phyloP scores from a whole-genome alignment of 1,140 invertebrate species.

The Bombus confusus region DNA sequence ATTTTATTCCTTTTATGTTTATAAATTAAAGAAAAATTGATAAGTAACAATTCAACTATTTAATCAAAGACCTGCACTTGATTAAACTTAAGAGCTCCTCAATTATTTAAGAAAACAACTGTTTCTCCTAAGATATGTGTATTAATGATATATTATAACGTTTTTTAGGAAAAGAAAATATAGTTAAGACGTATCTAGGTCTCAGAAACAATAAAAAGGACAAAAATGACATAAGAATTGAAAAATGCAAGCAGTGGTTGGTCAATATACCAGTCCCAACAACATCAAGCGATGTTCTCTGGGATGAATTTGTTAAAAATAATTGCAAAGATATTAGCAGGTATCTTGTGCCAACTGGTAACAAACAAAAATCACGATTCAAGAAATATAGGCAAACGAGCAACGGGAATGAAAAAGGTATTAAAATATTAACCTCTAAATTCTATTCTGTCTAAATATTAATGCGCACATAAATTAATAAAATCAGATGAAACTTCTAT shows the following conservation, averaged over 20 bases:
- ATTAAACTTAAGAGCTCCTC: too few species aligned
- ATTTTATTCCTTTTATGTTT: too few species aligned
- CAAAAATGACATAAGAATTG: background rate
- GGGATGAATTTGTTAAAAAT: conserved; percentile 18
- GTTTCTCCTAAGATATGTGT: background rate
- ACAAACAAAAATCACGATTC: background rate
- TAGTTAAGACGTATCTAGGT: background rate
- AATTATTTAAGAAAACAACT: background rate
- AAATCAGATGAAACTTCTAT: background rate
- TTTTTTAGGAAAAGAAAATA: background rate
- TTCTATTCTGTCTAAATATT: background rate
- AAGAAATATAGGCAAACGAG: background rate
- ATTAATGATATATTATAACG: too few species aligned
- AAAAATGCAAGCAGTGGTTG: background rate
- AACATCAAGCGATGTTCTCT: background rate
- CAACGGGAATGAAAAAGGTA: background rate
- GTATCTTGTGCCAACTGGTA: background rate
- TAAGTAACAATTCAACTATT: too few species aligned
- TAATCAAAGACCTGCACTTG: too few species aligned
- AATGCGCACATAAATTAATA: background rate
- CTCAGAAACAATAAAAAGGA: background rate
- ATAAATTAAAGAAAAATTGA: too few species aligned
- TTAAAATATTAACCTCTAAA: background rate
- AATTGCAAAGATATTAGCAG: background rate
- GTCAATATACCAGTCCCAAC: background rate